Conservation (phyloP, 2,113 vertebrate genomes). For the Nesoenas mayeri region DNA sequence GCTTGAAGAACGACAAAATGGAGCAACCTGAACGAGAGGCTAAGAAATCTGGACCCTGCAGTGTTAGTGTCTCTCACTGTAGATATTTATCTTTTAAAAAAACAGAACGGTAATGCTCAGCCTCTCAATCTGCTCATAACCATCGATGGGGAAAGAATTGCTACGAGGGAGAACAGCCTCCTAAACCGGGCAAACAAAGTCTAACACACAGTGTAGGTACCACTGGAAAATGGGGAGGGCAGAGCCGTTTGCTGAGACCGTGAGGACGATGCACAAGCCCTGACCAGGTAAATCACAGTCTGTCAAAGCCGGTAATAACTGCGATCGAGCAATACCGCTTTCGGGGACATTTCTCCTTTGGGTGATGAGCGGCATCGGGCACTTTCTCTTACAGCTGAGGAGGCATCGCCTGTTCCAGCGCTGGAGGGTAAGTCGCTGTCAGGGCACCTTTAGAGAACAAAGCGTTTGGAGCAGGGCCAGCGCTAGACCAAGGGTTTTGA, state of each 20-base stretch:
- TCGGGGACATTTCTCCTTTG: not conserved
- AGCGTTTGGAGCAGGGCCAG: not conserved
- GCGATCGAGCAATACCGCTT: not conserved
- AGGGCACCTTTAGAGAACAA: not conserved
- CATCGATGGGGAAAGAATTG: not conserved
- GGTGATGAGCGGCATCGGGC: not conserved
- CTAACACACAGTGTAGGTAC: not conserved
- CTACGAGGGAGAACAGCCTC: not conserved
- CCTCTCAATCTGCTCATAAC: not conserved
- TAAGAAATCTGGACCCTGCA: conserved; percentile 18
- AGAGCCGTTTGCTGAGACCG: not conserved
- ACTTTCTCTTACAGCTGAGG: not conserved
- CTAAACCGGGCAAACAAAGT: conserved; percentile 10
- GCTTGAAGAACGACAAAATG: conserved; percentile 42
- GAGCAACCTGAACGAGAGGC: conserved; percentile 17
- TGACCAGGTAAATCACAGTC: not conserved
- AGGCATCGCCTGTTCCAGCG: not conserved
- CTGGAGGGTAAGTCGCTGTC: not conserved
- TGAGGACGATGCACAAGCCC: not conserved
- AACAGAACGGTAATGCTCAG: not conserved
- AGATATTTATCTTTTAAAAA: conserved; percentile 6
- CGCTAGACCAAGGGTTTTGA: not conserved
- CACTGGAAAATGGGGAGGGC: conserved; percentile 5
- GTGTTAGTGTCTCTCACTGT: not conserved
- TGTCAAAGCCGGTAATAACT: not conserved